Conservation (phyloP, 2,797 vertebrate species). For the Labroides dimidiatus region DNA sequence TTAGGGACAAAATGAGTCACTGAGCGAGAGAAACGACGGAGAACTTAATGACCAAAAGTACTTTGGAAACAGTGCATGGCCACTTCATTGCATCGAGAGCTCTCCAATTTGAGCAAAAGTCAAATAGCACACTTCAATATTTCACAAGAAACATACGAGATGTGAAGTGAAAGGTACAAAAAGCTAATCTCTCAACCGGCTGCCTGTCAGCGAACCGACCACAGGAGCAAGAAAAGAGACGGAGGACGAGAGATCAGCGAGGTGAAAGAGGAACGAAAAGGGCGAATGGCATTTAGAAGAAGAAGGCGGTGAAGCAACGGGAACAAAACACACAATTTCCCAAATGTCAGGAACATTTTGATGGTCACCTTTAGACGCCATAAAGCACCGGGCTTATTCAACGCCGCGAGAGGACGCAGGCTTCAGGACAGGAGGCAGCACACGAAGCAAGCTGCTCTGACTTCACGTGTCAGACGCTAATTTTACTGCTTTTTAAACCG, state of each 20-base stretch:
- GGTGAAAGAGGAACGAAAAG: constrained; percentile 46
- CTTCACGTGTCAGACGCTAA: not conserved
- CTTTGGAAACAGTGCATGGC: not conserved
- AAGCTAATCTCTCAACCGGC: constrained; percentile 15
- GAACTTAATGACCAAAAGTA: not conserved
- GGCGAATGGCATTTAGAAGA: constrained; percentile 65
- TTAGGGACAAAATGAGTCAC: not conserved
- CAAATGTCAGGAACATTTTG: constrained; percentile 71
- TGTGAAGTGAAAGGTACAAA: constrained; percentile 17
- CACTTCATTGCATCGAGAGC: not conserved
- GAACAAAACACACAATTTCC: constrained; percentile 67
- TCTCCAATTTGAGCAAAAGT: not conserved
- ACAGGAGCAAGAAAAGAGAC: constrained; percentile 29
- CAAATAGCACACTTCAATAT: constrained; percentile 1
- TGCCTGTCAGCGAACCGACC: constrained; percentile 8
- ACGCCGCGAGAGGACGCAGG: constrained; percentile 22
- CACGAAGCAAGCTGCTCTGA: not conserved
- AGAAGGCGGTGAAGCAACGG: constrained; percentile 43
- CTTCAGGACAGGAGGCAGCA: constrained; percentile 7
- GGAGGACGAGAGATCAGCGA: constrained; percentile 26
- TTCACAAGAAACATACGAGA: constrained; percentile 19
- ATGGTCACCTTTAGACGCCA: constrained; percentile 56
- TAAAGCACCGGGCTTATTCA: constrained; percentile 49
- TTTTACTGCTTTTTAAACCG: not conserved
- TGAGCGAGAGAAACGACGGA: not conserved